Base-by-base conservation (phyloP, 2,888 invertebrate species). In the Hypena proboscidalis region DNA sequence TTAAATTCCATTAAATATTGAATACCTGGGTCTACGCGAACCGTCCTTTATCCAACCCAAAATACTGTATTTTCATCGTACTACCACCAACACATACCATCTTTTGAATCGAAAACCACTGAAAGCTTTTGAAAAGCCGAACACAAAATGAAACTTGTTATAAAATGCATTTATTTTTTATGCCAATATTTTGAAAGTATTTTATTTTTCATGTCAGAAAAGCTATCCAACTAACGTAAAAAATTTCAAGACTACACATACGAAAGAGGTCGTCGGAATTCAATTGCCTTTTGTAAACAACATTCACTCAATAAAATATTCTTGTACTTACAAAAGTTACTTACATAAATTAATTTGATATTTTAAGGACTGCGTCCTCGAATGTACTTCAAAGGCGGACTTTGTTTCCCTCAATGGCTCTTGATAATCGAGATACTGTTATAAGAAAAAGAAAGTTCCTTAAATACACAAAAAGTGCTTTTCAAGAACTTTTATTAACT, bases 351-450 rank as follows among this genome's bases (percentile, higher is more conserved):
- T 61, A 65, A 67, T 73, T 67, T 65, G 58, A 56, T 66, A 65
- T 64, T 57, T 29, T 50, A 42, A 58, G 56, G 49, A 46, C 52
- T 46, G 49, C 41, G 50, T 63, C 57, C 56, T 61, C 37, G 50
- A 60, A 58, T 54, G 31, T 58, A 56, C 63, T 64, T 63, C 58
- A 61, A 66, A 67, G 50, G 46, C 42, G 50, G 59, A 51, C 54
- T 67, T 63, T 67, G 58, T 65, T 72, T 57, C 57, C 54, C 51
- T 68, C 65, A 70, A 67, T 63, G 54, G 58, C 56, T 49, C 57
- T 69, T 69, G 58, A 63, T 68, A 70, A 72, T 69, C 56, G 63
- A 64, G 67, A 62, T 61, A 58, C 52, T 50, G 59, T 59, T 59
- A 43, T 43, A 56, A 58, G 47, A 58, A 64, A 57, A 49, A 54